Percentiles rank a stretch among this genome's conserved stretches.
These are phyloP conservation scores for Palaemon carinicauda DNA, from an alignment of 1,140 invertebrate species.

Conservation along the genomic window DNA sequence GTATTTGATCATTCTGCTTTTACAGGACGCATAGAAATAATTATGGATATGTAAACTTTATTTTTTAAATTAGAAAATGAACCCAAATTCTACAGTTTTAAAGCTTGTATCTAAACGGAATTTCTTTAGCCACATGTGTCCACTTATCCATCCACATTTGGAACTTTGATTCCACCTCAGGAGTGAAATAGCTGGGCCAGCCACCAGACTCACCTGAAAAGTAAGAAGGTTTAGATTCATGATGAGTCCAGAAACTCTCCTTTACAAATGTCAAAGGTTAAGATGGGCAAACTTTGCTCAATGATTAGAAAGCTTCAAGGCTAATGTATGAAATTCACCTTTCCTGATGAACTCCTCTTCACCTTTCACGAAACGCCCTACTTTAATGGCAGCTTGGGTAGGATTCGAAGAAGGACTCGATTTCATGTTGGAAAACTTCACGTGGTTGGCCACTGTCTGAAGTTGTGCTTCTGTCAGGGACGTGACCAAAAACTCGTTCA, in stretches of 20 bases:
- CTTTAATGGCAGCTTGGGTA: not conserved
- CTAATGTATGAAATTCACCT: too few relatives aligned
- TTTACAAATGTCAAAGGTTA: too few relatives aligned
- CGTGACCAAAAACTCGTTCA: conserved; percentile 7
- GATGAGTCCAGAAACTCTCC: too few relatives aligned
- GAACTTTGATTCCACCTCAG: conserved; percentile 5
- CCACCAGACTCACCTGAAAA: not conserved
- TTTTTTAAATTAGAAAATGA: too few relatives aligned
- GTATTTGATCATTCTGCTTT: too few relatives aligned
- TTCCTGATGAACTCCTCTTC: conserved; percentile 12
- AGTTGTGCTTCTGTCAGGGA: conserved; percentile 5
- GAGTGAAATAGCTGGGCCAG: conserved; percentile 10
- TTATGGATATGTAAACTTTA: too few relatives aligned
- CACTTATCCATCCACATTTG: conserved; percentile 11
- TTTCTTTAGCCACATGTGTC: not conserved
- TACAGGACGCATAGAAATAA: too few relatives aligned
- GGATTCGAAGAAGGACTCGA: not conserved
- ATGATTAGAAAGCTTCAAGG: too few relatives aligned
- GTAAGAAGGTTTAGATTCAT: too few relatives aligned
- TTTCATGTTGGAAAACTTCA: not conserved
- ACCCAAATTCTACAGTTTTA: too few relatives aligned
- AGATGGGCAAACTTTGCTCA: too few relatives aligned
- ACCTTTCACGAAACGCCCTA: not conserved
- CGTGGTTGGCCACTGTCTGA: not conserved
- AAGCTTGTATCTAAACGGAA: conserved; percentile 1